Conservation (phyloP, 2,888 invertebrate genomes). For the Bhutanitis thaidina region DNA sequence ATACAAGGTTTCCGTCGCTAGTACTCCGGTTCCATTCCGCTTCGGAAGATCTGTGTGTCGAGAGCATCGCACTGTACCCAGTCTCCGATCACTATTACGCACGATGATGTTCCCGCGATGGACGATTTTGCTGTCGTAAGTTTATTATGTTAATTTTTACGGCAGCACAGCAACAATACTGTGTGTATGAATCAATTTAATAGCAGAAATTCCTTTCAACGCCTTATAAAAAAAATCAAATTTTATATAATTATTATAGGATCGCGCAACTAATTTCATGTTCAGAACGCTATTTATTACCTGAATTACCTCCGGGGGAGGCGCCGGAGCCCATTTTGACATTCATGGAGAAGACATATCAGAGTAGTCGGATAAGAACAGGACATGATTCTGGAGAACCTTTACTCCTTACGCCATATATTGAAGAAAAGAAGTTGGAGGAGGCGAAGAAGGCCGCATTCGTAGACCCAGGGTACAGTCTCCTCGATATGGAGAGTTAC, state of each 20-base stretch:
- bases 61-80: constrained; percentile 18
- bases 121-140: constrained; percentile 21
- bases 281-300: constrained; percentile 45
- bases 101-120: constrained; percentile 19
- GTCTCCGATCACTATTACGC: constrained; percentile 3
- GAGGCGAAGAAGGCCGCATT: constrained; percentile 68
- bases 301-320: constrained; percentile 64
- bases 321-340: constrained; percentile 67
- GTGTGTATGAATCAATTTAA: no score
- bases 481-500: constrained; percentile 72
- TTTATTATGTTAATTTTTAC: not conserved
- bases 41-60: constrained; percentile 17
- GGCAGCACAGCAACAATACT: no score
- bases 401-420: constrained; percentile 75
- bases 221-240: no score
- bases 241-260: constrained; percentile 31
- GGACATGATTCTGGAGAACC: constrained; percentile 67
- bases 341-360: constrained; percentile 65
- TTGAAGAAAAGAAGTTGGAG: constrained; percentile 72
- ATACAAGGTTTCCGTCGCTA: constrained; percentile 64
- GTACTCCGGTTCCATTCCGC: constrained; percentile 57
- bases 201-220: no score
- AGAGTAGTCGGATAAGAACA: constrained; percentile 40
- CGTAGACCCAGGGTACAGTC: constrained; percentile 56
- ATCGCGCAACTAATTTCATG: constrained; percentile 35